Percentiles rank a stretch among this genome's conserved stretches.
These are phyloP conservation scores for Sphaerolaimus hirsutus DNA, from an alignment of 2,888 invertebrate genomes.

Conservation along the genomic window DNA sequence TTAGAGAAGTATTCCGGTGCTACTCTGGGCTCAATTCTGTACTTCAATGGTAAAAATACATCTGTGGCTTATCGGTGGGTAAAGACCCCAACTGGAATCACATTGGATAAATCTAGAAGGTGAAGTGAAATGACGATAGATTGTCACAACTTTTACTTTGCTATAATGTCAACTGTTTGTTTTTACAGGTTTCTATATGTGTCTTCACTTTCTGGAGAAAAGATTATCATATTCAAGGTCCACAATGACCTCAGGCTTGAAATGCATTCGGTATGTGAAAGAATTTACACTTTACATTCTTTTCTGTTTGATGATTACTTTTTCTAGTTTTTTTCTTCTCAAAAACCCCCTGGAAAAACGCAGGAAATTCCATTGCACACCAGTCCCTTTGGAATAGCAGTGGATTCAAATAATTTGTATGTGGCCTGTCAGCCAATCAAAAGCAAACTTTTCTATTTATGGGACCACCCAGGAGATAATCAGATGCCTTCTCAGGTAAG, in stretches of 20 bases:
- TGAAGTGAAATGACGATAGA: neutral
- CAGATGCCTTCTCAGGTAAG: too few species aligned
- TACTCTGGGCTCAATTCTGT: conserved; percentile 5
- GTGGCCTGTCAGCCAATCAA: conserved; percentile 6
- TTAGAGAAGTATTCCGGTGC: conserved; percentile 4
- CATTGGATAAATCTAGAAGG: conserved; percentile 6
- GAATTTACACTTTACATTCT: too few species aligned
- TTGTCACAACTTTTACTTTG: neutral
- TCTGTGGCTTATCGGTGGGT: conserved; percentile 1
- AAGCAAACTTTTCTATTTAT: conserved; percentile 3
- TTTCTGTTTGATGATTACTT: too few species aligned
- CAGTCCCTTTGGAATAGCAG: too few species aligned
- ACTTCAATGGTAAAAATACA: conserved; percentile 6
- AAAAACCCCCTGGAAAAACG: too few species aligned
- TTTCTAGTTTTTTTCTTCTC: too few species aligned
- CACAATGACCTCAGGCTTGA: neutral
- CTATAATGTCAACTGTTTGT: too few species aligned
- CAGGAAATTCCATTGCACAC: too few species aligned
- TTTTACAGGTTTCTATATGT: conserved; percentile 6
- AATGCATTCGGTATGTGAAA: neutral
- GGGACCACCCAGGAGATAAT: too few species aligned
- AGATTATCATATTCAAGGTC: conserved; percentile 1
- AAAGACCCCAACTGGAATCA: conserved; percentile 2
- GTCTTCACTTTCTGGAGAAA: conserved; percentile 2
- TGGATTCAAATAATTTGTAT: conserved; percentile 1